phyloP scores from a whole-genome alignment of 2,797 vertebrate genomes.

The Sebastiscus albofasciatus region DNA sequence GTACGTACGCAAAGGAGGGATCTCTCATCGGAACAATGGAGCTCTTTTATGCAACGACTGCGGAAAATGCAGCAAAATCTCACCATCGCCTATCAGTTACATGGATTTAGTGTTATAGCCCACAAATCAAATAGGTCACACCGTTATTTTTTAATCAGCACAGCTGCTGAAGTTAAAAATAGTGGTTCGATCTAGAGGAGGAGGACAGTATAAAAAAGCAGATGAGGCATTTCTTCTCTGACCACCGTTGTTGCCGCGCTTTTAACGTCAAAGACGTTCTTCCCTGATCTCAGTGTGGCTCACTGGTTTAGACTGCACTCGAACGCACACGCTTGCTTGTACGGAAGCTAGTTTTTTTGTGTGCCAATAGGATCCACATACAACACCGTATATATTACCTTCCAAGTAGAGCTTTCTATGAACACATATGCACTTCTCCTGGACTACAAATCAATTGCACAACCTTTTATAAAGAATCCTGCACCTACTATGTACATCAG shows the following conservation, averaged over 20 bases:
- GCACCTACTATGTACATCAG: conserved; percentile 42
- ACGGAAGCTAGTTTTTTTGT: conserved; percentile 50
- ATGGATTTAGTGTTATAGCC: conserved; percentile 56
- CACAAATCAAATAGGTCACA: conserved; percentile 29
- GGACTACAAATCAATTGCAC: conserved; percentile 62
- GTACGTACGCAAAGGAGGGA: conserved; percentile 37
- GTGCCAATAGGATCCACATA: conserved; percentile 56
- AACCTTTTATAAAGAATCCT: conserved; percentile 61
- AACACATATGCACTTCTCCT: conserved; percentile 48
- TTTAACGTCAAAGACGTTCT: conserved; percentile 66
- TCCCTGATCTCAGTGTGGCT: conserved; percentile 77
- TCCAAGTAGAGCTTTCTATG: conserved; percentile 39
- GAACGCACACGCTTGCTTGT: conserved; percentile 30
- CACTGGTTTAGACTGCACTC: conserved; percentile 57
- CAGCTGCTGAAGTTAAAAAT: conserved; percentile 45
- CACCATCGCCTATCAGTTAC: conserved; percentile 24
- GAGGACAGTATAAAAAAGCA: conserved; percentile 34
- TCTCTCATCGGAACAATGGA: conserved; percentile 29
- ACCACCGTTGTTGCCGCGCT: conserved; percentile 52
- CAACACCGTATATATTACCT: conserved; percentile 57
- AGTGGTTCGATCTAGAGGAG: conserved; percentile 41
- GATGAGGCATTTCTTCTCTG: conserved; percentile 59
- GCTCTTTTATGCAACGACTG: conserved; percentile 49
- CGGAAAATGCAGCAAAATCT: conserved; percentile 59
- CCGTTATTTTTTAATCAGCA: conserved; percentile 38